Percentiles rank a stretch among this genome's conserved stretches.
Evolutionary conservation across 2,888 invertebrate species (phyloP).

Genomic region (Phymatocera aterrima): DNA sequence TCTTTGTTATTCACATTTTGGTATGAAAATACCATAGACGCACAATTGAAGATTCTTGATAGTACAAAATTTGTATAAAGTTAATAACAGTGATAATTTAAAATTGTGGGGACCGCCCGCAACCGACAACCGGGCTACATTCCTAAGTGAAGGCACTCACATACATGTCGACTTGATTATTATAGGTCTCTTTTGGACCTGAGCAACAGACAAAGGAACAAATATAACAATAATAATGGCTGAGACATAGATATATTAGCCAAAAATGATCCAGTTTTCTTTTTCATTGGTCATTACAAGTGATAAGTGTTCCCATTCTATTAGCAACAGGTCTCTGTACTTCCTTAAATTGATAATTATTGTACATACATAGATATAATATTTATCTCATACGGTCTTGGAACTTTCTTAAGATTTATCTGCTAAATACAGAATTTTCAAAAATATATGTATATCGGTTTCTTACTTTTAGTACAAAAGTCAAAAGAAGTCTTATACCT

Average conservation of each 20-base stretch:
- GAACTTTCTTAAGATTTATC: slow-evolving; percentile 19
- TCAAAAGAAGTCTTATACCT: slow-evolving; percentile 38
- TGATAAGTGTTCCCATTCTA: background rate
- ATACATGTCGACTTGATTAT: background rate
- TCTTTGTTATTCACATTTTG: background rate
- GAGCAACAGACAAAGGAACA: background rate
- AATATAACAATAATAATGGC: background rate
- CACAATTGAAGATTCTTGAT: background rate
- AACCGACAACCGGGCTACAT: background rate
- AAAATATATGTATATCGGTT: slow-evolving; percentile 32
- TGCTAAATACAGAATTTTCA: slow-evolving; percentile 31
- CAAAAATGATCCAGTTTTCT: background rate
- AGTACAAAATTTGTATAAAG: slow-evolving; percentile 23
- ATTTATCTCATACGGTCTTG: slow-evolving; percentile 25
- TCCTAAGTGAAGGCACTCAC: slow-evolving; percentile 36
- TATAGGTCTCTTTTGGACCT: background rate
- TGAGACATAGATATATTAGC: background rate
- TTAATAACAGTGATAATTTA: background rate
- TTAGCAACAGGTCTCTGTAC: background rate
- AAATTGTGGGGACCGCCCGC: background rate
- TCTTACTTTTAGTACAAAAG: slow-evolving; percentile 30
- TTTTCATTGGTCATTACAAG: background rate
- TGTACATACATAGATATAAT: no score
- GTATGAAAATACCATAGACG: background rate
- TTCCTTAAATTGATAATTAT: background rate